These are phyloP conservation scores for Drosophila multiciliata DNA, from an alignment of 2,888 invertebrate species.

Conservation along the genomic window DNA sequence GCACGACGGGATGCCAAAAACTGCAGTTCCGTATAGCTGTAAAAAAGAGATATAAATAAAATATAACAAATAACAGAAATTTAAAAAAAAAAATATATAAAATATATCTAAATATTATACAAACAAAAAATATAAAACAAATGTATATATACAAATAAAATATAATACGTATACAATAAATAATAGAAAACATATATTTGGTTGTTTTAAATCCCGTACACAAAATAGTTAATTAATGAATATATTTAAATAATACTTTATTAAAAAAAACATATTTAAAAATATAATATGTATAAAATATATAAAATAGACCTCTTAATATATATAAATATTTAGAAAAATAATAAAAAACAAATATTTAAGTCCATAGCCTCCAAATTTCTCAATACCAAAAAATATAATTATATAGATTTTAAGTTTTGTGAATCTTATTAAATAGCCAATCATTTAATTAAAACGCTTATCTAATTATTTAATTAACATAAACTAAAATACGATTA, in stretches of 20 bases:
- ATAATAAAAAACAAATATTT: background rate
- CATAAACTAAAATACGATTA: background rate
- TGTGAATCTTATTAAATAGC: background rate
- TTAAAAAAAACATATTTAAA: no score
- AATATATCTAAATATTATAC: background rate
- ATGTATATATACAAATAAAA: background rate
- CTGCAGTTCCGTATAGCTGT: constrained; percentile 84
- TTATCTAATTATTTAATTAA: background rate
- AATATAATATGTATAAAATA: no score
- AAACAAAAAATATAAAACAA: background rate
- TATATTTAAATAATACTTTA: no score
- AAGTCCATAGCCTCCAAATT: no score
- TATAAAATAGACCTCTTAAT: no score
- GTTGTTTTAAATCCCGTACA: background rate
- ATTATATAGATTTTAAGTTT: background rate
- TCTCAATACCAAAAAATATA: background rate
- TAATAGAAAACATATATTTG: background rate
- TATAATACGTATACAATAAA: background rate
- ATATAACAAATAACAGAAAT: background rate
- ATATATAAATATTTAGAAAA: background rate
- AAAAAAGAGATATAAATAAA: constrained; percentile 35
- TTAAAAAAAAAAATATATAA: background rate
- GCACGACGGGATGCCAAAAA: constrained; percentile 85
- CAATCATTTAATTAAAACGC: background rate
- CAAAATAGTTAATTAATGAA: background rate